phyloP scores from a whole-genome alignment of 2,113 vertebrate genomes.

The Neogale vison region DNA sequence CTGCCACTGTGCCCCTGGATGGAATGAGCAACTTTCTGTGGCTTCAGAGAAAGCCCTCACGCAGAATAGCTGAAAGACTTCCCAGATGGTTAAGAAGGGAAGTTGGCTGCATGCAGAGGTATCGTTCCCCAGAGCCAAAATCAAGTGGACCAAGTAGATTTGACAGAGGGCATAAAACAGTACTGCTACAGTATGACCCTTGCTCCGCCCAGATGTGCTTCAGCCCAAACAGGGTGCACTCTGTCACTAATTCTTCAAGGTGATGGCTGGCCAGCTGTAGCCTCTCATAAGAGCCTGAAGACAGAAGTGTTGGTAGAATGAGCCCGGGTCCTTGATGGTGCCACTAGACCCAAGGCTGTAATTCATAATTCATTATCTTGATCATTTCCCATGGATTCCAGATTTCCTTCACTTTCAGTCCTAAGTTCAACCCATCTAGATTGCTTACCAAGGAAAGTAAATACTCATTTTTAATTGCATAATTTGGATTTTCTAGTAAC shows the following conservation, averaged over 20 bases:
- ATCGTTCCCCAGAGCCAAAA: not conserved
- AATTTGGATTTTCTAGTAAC: not conserved
- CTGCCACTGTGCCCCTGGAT: not conserved
- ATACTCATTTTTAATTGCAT: not conserved
- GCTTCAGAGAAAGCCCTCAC: constrained; percentile 26
- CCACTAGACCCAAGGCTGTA: not conserved
- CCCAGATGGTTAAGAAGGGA: not conserved
- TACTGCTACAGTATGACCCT: not conserved
- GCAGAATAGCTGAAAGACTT: not conserved
- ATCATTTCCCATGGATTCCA: not conserved
- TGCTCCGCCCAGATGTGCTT: not conserved
- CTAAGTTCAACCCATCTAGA: constrained; percentile 15
- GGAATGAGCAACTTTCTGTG: not conserved
- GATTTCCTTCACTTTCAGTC: not conserved
- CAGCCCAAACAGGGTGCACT: not conserved
- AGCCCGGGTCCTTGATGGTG: not conserved
- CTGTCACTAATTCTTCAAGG: not conserved
- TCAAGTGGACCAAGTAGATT: not conserved
- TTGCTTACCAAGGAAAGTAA: not conserved
- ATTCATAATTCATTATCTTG: not conserved
- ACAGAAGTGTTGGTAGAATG: not conserved
- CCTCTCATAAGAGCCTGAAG: not conserved
- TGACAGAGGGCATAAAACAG: not conserved
- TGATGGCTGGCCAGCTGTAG: not conserved
- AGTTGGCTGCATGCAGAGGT: not conserved